Conservation (phyloP, 2,113 vertebrate species). For the Eclectus roratus region DNA sequence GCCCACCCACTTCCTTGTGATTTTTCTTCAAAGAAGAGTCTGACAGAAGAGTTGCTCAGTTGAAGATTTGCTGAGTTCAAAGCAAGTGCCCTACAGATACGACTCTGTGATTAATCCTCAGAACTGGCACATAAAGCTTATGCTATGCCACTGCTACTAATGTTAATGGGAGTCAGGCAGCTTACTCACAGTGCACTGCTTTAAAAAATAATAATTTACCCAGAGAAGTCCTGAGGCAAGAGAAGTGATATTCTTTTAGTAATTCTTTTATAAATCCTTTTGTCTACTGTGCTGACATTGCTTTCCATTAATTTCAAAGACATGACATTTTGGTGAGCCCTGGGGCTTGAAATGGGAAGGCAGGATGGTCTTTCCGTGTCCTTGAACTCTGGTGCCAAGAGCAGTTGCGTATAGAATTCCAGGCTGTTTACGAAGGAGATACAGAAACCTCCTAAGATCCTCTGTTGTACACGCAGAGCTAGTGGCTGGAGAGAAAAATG, state of each 20-base stretch:
- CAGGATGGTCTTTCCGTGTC: neutral
- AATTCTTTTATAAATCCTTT: constrained; percentile 30
- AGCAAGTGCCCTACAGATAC: constrained; percentile 19
- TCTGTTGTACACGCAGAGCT: neutral
- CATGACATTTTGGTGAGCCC: neutral
- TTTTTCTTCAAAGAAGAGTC: constrained; percentile 40
- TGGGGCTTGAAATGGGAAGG: neutral
- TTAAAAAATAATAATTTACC: constrained; percentile 53
- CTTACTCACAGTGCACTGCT: constrained; percentile 34
- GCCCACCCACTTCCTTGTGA: constrained; percentile 23
- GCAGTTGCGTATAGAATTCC: neutral
- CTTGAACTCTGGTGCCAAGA: neutral
- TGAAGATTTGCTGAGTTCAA: constrained; percentile 48
- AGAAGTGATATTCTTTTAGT: neutral
- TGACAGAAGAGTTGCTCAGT: constrained; percentile 32
- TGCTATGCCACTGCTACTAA: neutral
- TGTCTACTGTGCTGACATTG: neutral
- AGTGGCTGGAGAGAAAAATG: neutral
- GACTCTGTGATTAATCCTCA: constrained; percentile 37
- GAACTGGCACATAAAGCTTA: constrained; percentile 8
- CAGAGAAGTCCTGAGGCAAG: neutral
- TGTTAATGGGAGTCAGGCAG: constrained; percentile 46
- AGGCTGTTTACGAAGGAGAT: neutral
- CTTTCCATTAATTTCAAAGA: neutral
- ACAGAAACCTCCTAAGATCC: neutral